Percentiles rank a stretch among this genome's conserved stretches.
phyloP scores from a whole-genome alignment of 2,797 vertebrate genomes.

The Catamblyrhynchus diadema region DNA sequence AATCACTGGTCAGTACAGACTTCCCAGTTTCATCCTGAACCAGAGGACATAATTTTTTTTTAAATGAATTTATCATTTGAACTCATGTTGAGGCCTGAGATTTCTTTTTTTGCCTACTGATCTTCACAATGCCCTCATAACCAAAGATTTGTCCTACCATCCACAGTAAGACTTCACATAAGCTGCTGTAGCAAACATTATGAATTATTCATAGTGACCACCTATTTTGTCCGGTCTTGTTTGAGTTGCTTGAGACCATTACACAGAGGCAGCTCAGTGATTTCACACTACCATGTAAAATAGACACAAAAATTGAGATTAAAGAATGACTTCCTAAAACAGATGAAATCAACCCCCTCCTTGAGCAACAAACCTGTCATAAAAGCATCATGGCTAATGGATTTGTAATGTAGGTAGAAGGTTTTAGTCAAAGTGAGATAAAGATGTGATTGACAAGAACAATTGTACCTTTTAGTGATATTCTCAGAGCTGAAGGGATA shows the following conservation, averaged over 20 bases:
- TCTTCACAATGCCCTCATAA: background rate
- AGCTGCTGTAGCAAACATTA: background rate
- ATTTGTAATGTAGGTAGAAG: slow-evolving; percentile 49
- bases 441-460: slow-evolving; percentile 61
- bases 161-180: background rate
- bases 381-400: slow-evolving; percentile 47
- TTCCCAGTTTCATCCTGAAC: background rate
- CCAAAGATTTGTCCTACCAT: background rate
- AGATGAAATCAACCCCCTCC: background rate
- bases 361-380: background rate
- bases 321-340: background rate
- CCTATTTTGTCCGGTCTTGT: background rate
- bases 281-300: background rate
- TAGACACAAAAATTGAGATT: background rate
- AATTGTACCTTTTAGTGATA: slow-evolving; percentile 51
- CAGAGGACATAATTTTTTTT: background rate
- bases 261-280: background rate
- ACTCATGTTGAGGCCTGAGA: background rate
- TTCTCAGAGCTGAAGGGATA: slow-evolving; percentile 20
- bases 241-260: background rate
- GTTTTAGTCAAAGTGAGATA: slow-evolving; percentile 60
- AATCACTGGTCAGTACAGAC: background rate
- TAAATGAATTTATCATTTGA: background rate
- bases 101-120: background rate
- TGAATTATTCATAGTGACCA: background rate